phyloP scores from a whole-genome alignment of 2,113 vertebrate genomes.

The Diphyllodes magnificus region DNA sequence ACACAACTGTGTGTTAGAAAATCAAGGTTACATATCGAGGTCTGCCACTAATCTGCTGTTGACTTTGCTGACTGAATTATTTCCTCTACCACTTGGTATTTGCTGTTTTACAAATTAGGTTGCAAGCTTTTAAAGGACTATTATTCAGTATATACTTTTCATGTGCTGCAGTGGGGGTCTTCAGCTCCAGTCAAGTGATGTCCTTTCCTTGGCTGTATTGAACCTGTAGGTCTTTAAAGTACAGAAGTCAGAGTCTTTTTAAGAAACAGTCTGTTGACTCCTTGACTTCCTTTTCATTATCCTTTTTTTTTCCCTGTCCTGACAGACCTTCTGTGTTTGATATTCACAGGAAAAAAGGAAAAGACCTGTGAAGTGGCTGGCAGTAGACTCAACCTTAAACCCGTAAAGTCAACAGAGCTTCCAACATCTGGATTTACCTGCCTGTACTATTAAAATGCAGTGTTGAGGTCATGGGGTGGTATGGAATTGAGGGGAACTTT shows the following conservation, averaged over 20 bases:
- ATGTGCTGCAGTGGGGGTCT: not conserved
- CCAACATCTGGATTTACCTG: not conserved
- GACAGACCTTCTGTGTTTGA: not conserved
- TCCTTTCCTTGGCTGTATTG: not conserved
- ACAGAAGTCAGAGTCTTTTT: not conserved
- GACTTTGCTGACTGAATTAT: not conserved
- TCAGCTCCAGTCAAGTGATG: not conserved
- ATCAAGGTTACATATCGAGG: not conserved
- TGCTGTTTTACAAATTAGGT: not conserved
- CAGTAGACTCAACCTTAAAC: not conserved
- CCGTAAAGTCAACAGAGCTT: not conserved
- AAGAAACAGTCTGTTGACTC: not conserved
- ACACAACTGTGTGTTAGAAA: not conserved
- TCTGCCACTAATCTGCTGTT: not conserved
- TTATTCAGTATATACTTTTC: not conserved
- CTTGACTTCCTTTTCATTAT: not conserved
- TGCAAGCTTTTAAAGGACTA: not conserved
- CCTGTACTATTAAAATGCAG: not conserved
- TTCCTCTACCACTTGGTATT: not conserved
- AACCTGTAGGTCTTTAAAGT: not conserved
- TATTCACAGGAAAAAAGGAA: not conserved
- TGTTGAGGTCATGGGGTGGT: not conserved
- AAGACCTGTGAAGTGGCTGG: not conserved
- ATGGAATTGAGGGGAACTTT: not conserved
- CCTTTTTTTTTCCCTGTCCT: not conserved